Base-by-base conservation (phyloP, 35 echinoderm and acorn worm genomes). In the Anneissia japonica region DNA sequence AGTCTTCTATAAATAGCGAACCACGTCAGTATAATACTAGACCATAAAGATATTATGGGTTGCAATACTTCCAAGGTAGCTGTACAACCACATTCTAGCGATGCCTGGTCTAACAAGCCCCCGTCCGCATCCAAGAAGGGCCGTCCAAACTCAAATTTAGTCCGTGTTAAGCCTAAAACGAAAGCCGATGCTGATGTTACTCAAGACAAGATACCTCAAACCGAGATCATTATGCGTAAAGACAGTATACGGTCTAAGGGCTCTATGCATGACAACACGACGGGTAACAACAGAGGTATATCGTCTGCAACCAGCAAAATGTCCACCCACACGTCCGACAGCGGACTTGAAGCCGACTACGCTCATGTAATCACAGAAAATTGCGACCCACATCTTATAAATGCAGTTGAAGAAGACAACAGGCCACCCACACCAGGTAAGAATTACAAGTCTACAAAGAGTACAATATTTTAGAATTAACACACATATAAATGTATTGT, bases 351-450 rank as follows among this genome's bases (percentile, higher is more conserved):
- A 55, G 89, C 77, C 0, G 96, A 99, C 55, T 94, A 90, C 32
- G 84, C 79, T 0, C 82, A 93, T 30, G 87, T 99, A 37, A 99
- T 99, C 55, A 94, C 96, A 3, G 96, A 99, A 74, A 72, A 76
- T 21, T 99, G 92, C 10, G 79, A 94, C 46, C 86, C 79, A 23
- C 32, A 40, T 36, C 36, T 38, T 0, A 43, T 80, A 11, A 39
- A 91, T 36, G 82, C 86, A 33, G 43, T 91, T 23, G 84, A 91
- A 12, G 83, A 79, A 10, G 79, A 87, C 28, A 19, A 81, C 21
- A 72, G 92, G 76, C 96, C 96, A 12, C 23, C 79, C 30, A 99
- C 96, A 79, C 96, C 96, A 89, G 96, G 96, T 99, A 93, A 92
- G 35, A n/a, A n/a, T n/a, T n/a, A n/a, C n/a, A n/a, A n/a, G n/a